Conservation (phyloP, 2,113 vertebrate genomes). For the Orthonyx spaldingii region DNA sequence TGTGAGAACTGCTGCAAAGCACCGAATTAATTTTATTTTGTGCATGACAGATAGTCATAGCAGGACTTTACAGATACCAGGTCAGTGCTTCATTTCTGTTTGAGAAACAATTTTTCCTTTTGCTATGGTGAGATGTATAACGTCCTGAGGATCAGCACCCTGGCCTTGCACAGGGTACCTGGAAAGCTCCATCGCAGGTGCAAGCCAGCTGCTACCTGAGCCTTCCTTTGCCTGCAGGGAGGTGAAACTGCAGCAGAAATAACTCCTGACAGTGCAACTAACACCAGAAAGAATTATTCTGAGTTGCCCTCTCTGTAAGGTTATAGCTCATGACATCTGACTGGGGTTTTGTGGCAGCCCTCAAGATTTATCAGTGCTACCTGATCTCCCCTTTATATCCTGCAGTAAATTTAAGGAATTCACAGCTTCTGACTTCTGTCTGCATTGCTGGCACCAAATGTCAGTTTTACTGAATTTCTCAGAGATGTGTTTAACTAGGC, state of each 20-base stretch:
- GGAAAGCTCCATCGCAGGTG: constrained; percentile 39
- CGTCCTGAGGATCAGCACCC: background rate
- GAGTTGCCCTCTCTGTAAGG: background rate
- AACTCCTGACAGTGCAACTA: constrained; percentile 50
- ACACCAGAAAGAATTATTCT: constrained; percentile 45
- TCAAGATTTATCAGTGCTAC: constrained; percentile 51
- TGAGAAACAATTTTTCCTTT: background rate
- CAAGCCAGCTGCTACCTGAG: constrained; percentile 1
- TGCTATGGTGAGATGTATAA: background rate
- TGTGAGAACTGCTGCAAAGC: background rate
- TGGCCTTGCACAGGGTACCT: background rate
- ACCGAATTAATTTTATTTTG: background rate
- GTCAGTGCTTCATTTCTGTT: constrained; percentile 6
- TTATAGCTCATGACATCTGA: constrained; percentile 65
- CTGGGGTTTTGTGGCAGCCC: constrained; percentile 32
- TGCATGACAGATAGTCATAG: background rate
- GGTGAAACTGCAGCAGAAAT: constrained; percentile 45
- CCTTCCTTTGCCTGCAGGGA: background rate
- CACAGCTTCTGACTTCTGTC: constrained; percentile 33
- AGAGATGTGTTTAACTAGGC: constrained; percentile 49
- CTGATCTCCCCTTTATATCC: constrained; percentile 47
- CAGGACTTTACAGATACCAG: background rate
- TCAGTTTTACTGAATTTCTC: constrained; percentile 51
- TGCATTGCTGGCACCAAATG: constrained; percentile 12
- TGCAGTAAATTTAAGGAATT: constrained; percentile 39